Conservation (phyloP, 2,113 vertebrate species). For the Lipotes vexillifer region DNA sequence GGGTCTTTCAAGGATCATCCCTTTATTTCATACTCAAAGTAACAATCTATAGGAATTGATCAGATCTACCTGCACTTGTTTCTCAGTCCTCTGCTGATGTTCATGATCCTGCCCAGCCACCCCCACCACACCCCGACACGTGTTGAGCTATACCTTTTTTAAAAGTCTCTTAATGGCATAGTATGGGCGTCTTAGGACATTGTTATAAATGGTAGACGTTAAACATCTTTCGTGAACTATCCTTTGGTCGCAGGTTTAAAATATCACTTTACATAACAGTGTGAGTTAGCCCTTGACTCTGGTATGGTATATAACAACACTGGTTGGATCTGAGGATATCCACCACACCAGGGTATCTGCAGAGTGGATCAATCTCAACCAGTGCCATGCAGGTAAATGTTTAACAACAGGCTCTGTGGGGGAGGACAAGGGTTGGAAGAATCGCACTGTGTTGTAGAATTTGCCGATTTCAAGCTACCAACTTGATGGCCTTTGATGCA, state of each 20-base stretch:
- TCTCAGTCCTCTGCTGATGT: neutral
- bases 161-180: neutral
- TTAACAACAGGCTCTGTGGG: neutral
- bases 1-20: neutral
- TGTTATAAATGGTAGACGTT: neutral
- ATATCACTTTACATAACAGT: neutral
- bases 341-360: neutral
- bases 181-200: neutral
- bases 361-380: neutral
- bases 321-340: neutral
- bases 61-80: neutral
- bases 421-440: too few species aligned
- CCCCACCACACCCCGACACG: neutral
- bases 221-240: neutral
- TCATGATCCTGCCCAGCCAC: neutral
- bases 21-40: neutral
- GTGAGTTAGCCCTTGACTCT: neutral
- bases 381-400: neutral
- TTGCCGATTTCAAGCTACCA: neutral
- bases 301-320: neutral
- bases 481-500: neutral
- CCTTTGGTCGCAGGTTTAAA: neutral
- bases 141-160: neutral
- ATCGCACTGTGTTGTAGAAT: neutral
- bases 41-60: neutral